Base-by-base conservation (phyloP, 2,888 invertebrate genomes). In the Erebia ligea region DNA sequence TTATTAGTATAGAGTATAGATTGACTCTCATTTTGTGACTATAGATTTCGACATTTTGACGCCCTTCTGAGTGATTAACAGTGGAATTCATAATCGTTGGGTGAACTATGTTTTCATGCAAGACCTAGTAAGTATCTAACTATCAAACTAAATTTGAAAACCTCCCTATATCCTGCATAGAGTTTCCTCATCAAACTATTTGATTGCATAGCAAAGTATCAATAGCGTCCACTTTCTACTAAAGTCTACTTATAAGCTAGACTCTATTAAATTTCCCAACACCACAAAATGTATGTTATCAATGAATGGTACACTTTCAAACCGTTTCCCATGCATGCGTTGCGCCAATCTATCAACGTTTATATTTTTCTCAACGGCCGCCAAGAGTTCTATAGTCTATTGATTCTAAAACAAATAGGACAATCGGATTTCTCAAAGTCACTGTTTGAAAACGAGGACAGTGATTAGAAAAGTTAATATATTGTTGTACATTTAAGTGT, bases 251-350 rank as follows among this genome's bases (percentile, higher is more conserved):
- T 40, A 15, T 19, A 61, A 42, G 67, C 17, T 67, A 59, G 52
- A 40, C 67, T 40, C 50, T 13, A 61, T 59, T 59, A 69, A 54
- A 34, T 69, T 67, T 73, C 73, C 59, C 73, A 73, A 71, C 68
- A 50, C 73, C 71, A 68, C 68, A 50, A 64, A 72, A 71, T 71
- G 63, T 69, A 67, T 69, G 71, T 69, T 73, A 71, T 69, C 67
- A 61, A 71, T 71, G 71, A 71, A 72, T 63, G 63, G 68, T 68
- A 61, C 62, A 66, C 68, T 74, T 74, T 69, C 68, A 54, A 71
- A 50, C 21, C 21, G 45, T 52, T 74, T 72, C 73, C 72, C 73
- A 72, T 72, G 69, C 67, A 73, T 69, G 69, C 54, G 54, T 68
- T 73, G 69, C 67, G 15, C 64, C 63, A 72, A 73, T 71, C 50